Evolutionary conservation across 2,797 vertebrate species (phyloP), one percentile per base, ranked within the genome.

Genomic region (Ciconia nigra): DNA sequence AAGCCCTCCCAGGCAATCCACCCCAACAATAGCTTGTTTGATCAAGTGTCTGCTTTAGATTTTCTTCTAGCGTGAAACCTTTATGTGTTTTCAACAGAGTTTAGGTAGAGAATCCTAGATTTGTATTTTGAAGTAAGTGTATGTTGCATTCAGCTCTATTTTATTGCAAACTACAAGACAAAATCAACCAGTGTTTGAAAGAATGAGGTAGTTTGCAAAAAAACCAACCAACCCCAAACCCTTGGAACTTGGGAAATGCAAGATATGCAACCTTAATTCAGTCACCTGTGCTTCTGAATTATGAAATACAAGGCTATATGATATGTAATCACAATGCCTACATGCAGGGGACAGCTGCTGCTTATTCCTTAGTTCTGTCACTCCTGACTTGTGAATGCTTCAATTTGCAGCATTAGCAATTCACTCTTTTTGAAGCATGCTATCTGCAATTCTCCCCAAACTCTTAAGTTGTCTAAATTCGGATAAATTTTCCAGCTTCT

Each of bases 21-120:
- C 62, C 89, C 91, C 83, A 94, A 91, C 86, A 96, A 92, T 89
- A 70, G 31, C 89, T 95, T 93, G 87, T 96, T 96, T 95, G 92
- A 97, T 91, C 79, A 87, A 76, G 54, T 25, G 25, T 86, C 94
- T 94, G 78, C 84, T 94, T 92, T 78, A 74, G 82, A 49, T 16
- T 24, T 67, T 89, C 94, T 96, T 96, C 91, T 91, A 87, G 49
- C 57, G 18, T 31, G 59, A 93, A 87, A 82, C 70, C 73, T 93
- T 76, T 51, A 9, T 76, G 22, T 93, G 65, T 90, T 94, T 93
- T 95, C 91, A 84, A 19, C 51, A 66, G 76, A 89, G 59, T 89
- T 97, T 90, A 94, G 47, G 67, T 35, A 59, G 51, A 84, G 66
- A 81, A 92, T 54, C 74, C 44, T 49, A 51, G 55, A 58, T 89